phyloP scores from a whole-genome alignment of 2,113 vertebrate genomes.

The Lampris megalopsis region DNA sequence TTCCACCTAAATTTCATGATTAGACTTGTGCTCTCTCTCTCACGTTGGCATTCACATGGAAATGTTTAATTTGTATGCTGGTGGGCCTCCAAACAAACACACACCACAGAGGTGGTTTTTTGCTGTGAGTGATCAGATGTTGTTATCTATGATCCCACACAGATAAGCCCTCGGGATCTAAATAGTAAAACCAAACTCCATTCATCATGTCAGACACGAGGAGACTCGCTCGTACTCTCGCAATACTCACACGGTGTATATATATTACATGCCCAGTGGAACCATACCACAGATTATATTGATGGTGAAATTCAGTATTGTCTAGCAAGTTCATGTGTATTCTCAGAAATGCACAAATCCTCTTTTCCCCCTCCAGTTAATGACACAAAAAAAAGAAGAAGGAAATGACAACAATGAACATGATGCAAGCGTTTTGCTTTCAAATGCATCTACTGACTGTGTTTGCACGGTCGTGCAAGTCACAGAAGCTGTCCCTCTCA shows the following conservation, averaged over 20 bases:
- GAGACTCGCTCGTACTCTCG: constrained; percentile 4
- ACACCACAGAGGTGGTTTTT: background rate
- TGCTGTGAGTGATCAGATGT: background rate
- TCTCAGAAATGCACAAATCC: no score
- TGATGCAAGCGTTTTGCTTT: background rate
- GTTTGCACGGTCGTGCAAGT: background rate
- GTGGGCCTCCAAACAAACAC: background rate
- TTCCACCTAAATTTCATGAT: constrained; percentile 8
- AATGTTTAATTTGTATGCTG: background rate
- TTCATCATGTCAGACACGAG: background rate
- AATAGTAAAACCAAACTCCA: background rate
- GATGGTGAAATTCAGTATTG: no score
- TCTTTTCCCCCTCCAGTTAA: no score
- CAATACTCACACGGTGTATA: constrained; percentile 1
- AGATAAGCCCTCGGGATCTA: background rate
- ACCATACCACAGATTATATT: no score
- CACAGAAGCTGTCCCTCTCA: background rate
- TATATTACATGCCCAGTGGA: no score
- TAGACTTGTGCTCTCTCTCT: constrained; percentile 12
- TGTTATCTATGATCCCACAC: background rate
- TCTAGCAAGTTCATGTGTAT: no score
- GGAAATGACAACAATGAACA: background rate
- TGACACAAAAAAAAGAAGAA: background rate
- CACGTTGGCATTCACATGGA: background rate
- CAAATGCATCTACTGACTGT: background rate